Conservation (phyloP, 2,113 vertebrate species). For the Sakesphorus luctuosus region DNA sequence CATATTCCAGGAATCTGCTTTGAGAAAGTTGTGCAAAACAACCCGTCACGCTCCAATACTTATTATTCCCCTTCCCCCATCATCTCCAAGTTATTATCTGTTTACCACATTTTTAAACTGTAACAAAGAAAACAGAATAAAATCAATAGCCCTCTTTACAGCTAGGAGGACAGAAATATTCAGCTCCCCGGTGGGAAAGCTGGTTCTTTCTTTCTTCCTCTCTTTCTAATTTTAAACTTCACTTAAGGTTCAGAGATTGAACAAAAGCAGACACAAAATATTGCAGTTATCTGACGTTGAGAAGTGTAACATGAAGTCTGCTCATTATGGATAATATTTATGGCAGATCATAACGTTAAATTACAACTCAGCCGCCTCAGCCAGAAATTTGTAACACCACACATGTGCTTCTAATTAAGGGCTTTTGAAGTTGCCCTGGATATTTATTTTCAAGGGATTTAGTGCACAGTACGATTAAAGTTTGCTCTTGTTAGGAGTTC, state of each 20-base stretch:
- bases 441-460: conserved; percentile 84
- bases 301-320: conserved; percentile 76
- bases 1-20: background rate
- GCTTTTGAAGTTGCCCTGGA: conserved; percentile 79
- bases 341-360: conserved; percentile 82
- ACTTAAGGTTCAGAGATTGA: conserved; percentile 62
- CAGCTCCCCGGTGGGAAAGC: background rate
- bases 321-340: conserved; percentile 82
- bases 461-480: conserved; percentile 75
- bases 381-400: conserved; percentile 75
- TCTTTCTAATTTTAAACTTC: conserved; percentile 54
- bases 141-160: background rate
- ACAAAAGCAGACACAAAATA: conserved; percentile 71
- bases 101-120: background rate
- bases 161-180: background rate
- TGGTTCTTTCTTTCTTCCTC: background rate
- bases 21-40: background rate
- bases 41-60: background rate
- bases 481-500: conserved; percentile 79
- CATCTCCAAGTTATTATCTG: background rate
- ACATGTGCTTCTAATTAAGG: conserved; percentile 85
- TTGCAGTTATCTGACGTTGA: conserved; percentile 73
- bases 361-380: conserved; percentile 75
- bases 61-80: background rate
- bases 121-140: conserved; percentile 25